A percentile compares a stretch with the other conserved stretches of the same genome.
Evolutionary conservation across 37 sponge, comb jelly and placozoan genomes (phyloP).

Genomic region (Ephydatia muelleri): DNA sequence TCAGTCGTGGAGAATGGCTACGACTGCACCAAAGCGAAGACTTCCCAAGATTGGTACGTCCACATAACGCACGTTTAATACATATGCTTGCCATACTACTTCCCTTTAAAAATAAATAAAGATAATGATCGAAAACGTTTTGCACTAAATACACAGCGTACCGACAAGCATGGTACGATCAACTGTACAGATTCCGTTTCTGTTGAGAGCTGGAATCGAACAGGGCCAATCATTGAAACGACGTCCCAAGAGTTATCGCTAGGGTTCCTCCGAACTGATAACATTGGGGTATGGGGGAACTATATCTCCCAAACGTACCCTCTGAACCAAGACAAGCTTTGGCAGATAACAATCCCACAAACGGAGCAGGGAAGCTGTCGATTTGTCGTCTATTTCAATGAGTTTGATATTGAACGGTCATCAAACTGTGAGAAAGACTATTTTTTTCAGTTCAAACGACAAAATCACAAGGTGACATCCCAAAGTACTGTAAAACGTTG

Average conservation of each 20-base stretch:
- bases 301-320: conserved; percentile 2
- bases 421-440: conserved; percentile 49
- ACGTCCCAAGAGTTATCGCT: not conserved
- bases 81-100: not conserved
- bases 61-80: not conserved
- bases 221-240: not conserved
- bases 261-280: conserved; percentile 38
- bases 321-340: conserved; percentile 46
- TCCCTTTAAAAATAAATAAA: too few species aligned
- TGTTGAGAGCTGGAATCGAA: not conserved
- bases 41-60: not conserved
- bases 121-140: too few species aligned
- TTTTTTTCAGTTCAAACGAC: conserved; percentile 59
- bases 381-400: conserved; percentile 34
- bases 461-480: conserved; percentile 28
- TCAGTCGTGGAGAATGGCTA: not conserved
- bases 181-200: not conserved
- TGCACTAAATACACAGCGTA: not conserved
- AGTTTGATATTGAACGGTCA: conserved; percentile 47
- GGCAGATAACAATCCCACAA: conserved; percentile 58
- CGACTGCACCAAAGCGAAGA: not conserved
- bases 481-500: conserved; percentile 40
- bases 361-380: conserved; percentile 12
- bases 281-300: conserved; percentile 5
- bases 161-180: not conserved